Base-by-base conservation (phyloP, 2,888 invertebrate genomes). In the Phyllotreta cruciferae region DNA sequence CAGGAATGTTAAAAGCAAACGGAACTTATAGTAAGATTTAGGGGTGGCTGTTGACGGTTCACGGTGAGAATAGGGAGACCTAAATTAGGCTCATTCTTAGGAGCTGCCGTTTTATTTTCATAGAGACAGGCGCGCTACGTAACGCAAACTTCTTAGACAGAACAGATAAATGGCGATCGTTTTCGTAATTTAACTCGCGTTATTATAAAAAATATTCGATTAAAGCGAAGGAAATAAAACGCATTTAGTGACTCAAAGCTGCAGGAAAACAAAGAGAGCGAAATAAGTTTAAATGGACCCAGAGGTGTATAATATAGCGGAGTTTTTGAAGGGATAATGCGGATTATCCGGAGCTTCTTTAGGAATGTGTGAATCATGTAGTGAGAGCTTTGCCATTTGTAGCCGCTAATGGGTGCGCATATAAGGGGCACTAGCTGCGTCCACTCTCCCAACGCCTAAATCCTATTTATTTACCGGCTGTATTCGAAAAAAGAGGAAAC, bases 341-440 rank as follows among this genome's bases (percentile, higher is more conserved):
- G 77, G 79, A 76, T 79, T 78, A 79, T 77, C 76, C 73, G 66
- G 71, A 70, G 73, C 77, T 77, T 78, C 78, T 78, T 79, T 77
- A 77, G 75, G 77, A 78, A 81, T 80, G 81, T 80, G 79, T 77
- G 79, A 81, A 80, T 75, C 81, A 77, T 81, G 81, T 81, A 76
- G 74, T 71, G 75, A 76, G 76, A 78, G 79, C 77, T 80, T 79
- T 78, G 77, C 79, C 79, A 79, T 80, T 79, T 80, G 78, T 77
- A 73, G 73, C 68, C 71, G 74, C 77, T 81, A 81, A 81, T 80
- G 81, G 80, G 73, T 67, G 71, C 75, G 74, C 76, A 74, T 71
- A 75, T 75, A 77, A 75, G 75, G 24, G 75, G 76, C 70, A 69
- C 37, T 37, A 52, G 69, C 62, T 65, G 60, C 72, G 73, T 71